Evolutionary conservation across 2,113 vertebrate species (phyloP), one percentile per base, ranked within the genome.

Genomic region (Mugil cephalus): DNA sequence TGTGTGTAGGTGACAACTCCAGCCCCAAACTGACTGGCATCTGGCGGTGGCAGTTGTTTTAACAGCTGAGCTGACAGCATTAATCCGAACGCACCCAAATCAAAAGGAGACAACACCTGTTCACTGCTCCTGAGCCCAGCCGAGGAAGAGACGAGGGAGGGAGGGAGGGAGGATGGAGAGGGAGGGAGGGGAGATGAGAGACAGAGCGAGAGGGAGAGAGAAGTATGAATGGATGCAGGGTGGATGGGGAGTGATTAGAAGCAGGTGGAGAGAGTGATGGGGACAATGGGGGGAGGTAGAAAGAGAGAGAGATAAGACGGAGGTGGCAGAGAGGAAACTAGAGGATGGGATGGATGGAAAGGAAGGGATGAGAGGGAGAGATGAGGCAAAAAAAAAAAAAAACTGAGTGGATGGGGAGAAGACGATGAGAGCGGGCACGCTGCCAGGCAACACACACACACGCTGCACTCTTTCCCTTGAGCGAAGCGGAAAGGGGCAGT

Each of bases 21-120:
- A 96, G 96, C 95, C 95, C 90, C 95, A 95, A 97, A 98, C 96
- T 97, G 95, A 98, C 96, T 96, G 98, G 98, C 98, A 99, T 98
- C 98, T 99, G 98, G 97, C 97, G 96, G 95, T 96, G 97, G 97
- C 98, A 99, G 97, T 98, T 98, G 98, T 99, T 99, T 97, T 96
- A 98, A 97, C 98, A 99, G 97, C 98, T 99, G 98, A 99, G 96
- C 98, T 98, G 98, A 98, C 98, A 99, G 96, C 96, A 99, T 99
- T 99, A 98, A 99, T 99, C 98, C 95, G 94, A 97, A 98, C 96
- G 96, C 97, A 98, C 96, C 96, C 96, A 98, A 98, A 99, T 99
- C 97, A 99, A 99, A 98, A 94, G 96, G 95, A 96, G 95, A 88
- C 95, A 98, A 97, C 98, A 99, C 98, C 98, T 99, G 98, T 97